Evolutionary conservation across 2,113 vertebrate species (phyloP).

Genomic region (Cygnus buccinator): DNA sequence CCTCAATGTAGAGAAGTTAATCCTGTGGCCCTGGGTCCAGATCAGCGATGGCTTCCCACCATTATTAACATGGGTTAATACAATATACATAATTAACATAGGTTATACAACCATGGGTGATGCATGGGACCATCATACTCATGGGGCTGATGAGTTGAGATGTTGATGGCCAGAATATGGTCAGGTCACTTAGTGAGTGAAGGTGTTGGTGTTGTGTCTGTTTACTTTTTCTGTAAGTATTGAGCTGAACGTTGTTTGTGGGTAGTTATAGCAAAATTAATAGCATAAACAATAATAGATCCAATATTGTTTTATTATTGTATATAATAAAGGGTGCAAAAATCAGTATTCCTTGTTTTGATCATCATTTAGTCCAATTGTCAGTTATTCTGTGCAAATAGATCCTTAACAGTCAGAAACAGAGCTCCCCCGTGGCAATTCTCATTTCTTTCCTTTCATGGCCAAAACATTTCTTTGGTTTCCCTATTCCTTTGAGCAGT

Average conservation of each 20-base stretch:
- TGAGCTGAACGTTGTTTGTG: neutral
- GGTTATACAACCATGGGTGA: no score
- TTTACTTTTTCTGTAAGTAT: neutral
- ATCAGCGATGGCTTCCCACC: neutral
- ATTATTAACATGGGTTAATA: rapidly evolving
- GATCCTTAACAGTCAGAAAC: neutral
- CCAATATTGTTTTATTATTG: neutral
- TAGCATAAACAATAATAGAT: neutral
- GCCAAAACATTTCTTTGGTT: neutral
- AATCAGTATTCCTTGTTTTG: neutral
- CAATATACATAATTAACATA: rapidly evolving
- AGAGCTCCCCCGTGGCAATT: neutral
- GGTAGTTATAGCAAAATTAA: neutral
- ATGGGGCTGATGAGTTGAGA: neutral
- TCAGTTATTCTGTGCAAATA: neutral
- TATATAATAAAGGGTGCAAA: neutral
- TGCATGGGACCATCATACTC: rapidly evolving
- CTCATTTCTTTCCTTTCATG: neutral
- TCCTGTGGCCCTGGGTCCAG: rapidly evolving
- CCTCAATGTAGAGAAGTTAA: neutral
- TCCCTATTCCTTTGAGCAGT: neutral
- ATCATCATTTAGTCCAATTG: neutral
- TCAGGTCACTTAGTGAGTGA: rapidly evolving
- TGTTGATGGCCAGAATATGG: neutral
- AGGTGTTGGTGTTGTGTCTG: neutral